Conservation (phyloP, 2,888 invertebrate species). For the Melanostoma scalare region DNA sequence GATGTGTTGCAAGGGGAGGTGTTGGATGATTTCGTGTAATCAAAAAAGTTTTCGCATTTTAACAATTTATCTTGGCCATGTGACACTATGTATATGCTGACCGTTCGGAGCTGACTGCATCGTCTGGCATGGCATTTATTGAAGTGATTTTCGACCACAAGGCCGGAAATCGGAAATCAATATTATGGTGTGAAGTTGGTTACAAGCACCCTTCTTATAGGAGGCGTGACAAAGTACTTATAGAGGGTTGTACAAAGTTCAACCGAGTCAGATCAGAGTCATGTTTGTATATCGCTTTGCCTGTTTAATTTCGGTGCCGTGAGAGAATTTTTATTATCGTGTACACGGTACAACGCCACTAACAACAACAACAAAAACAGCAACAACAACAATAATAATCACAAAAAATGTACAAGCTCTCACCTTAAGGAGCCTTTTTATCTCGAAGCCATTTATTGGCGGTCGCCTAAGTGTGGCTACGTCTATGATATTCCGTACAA, state of each 20-base stretch:
- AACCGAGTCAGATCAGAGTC: constrained; percentile 4
- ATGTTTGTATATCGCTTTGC: constrained; percentile 21
- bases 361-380: constrained; percentile 1
- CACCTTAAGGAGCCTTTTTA: constrained; percentile 63
- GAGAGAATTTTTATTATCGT: constrained; percentile 64
- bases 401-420: constrained; percentile 11
- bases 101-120: constrained; percentile 28
- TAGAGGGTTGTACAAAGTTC: constrained; percentile 23
- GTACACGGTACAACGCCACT: neutral
- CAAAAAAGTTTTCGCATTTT: constrained; percentile 71
- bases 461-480: constrained; percentile 48
- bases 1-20: constrained; percentile 3
- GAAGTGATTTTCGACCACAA: constrained; percentile 42
- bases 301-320: constrained; percentile 61
- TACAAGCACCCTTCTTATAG: constrained; percentile 21
- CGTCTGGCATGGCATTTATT: constrained; percentile 27
- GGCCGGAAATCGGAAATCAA: constrained; percentile 54
- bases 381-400: neutral
- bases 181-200: constrained; percentile 28
- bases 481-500: neutral
- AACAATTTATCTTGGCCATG: constrained; percentile 70
- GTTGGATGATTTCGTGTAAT: constrained; percentile 64
- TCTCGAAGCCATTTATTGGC: constrained; percentile 68
- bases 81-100: constrained; percentile 48
- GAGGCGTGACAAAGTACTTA: constrained; percentile 41